Base-by-base conservation (phyloP, 2,888 invertebrate species). In the Netelia melanura region DNA sequence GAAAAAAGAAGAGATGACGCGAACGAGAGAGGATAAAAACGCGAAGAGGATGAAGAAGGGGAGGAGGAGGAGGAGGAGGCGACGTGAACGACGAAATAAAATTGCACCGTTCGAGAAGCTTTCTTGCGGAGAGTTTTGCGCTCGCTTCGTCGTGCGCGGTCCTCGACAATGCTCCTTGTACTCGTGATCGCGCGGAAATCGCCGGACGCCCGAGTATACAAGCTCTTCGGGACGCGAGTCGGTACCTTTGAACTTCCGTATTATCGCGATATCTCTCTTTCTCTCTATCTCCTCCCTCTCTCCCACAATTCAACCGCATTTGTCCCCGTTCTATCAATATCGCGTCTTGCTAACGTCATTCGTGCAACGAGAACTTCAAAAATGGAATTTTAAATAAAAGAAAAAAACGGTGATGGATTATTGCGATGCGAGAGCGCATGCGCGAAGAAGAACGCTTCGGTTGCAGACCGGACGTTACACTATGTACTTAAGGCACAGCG, bases 231-330 rank as follows among this genome's bases (percentile, higher is more conserved):
- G 75, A 67, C 65, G 44, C 85, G 58, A 30, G 84, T 21, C 86
- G 87, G 87, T 84, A 87, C 85, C 85, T 87, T 86, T 87, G 85
- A 87, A 87, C 87, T 87, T 87, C 86, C 86, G 85, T 86, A 86
- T 86, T 85, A 71, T 79, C 70, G 68, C 70, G 70, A 81, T 86
- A 86, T 86, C 86, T 84, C 65, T 58, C 80, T 79, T 25, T 64
- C 68, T 61, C 75, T 56, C 58, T 25, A 56, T 65, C 38, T n/a
- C 61, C 23, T 38, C 23, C n/a, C 48, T 2, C 21, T 68, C 25
- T 10, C 52, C n/a, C 48, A 43, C 48, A 30, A 30, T 30, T 48
- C 48, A 2, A 10, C 3, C 48, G 10, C 48, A 14, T 14, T 48
- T 14, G 1, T 14, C 3, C 48, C 30, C 30, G 5, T 30, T 30